Conservation (phyloP, 2,113 vertebrate species). For the Erpornis zantholeuca region DNA sequence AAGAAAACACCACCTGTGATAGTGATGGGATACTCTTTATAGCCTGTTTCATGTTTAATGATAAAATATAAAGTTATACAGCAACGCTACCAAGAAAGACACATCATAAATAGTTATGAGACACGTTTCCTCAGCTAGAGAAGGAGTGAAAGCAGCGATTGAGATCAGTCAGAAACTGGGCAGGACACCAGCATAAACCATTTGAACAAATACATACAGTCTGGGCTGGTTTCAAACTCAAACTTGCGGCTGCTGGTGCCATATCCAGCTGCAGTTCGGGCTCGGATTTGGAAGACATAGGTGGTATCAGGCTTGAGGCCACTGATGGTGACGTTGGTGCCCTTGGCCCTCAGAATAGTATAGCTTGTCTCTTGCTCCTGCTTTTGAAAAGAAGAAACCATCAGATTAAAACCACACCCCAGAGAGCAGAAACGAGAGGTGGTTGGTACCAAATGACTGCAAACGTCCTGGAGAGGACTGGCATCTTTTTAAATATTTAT, state of each 20-base stretch:
- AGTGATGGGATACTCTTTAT: neutral
- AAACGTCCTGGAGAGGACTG: neutral
- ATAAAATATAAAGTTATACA: neutral
- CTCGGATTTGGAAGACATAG: conserved; percentile 95
- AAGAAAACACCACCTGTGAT: neutral
- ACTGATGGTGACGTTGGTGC: conserved; percentile 91
- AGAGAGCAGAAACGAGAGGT: neutral
- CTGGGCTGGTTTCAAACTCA: conserved; percentile 96
- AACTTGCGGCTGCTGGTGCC: conserved; percentile 93
- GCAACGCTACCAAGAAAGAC: neutral
- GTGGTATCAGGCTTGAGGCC: conserved; percentile 93
- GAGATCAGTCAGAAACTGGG: neutral
- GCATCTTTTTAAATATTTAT: neutral
- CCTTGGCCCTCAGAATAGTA: conserved; percentile 92
- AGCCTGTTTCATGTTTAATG: neutral
- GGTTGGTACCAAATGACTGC: neutral
- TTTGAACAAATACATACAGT: conserved; percentile 82
- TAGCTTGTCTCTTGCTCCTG: conserved; percentile 99
- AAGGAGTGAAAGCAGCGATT: neutral
- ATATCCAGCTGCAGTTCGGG: conserved; percentile 94
- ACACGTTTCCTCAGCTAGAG: neutral
- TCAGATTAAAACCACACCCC: conserved; percentile 63
- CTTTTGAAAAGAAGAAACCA: conserved; percentile 75
- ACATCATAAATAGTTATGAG: neutral
- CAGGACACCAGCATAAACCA: neutral